phyloP scores from a whole-genome alignment of 2,113 vertebrate genomes.

The Pristiophorus japonicus region DNA sequence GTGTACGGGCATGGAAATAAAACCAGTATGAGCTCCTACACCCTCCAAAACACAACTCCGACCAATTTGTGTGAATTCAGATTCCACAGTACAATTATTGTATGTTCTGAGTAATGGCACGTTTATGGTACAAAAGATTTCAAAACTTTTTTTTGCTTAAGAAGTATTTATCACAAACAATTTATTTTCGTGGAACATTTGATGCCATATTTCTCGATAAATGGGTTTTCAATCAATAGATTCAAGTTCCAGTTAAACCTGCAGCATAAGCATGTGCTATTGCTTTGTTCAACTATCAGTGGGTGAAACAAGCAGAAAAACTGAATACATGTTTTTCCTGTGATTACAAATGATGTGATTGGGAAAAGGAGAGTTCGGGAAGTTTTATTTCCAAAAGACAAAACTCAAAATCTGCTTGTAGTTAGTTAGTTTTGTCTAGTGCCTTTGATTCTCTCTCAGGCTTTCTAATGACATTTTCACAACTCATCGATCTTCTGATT shows the following conservation, averaged over 20 bases:
- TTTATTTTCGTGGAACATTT: background rate
- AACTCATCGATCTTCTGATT: background rate
- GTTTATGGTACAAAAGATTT: background rate
- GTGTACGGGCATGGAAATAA: background rate
- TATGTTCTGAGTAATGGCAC: background rate
- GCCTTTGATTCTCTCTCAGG: background rate
- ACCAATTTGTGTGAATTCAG: background rate
- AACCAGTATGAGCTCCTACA: background rate
- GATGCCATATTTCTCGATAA: background rate
- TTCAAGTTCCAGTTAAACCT: background rate
- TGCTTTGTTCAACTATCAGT: no score
- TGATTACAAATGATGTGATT: background rate
- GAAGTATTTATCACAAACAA: no score
- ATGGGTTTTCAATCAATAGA: background rate
- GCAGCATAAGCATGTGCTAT: no score
- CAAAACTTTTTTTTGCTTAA: background rate
- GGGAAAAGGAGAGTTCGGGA: background rate
- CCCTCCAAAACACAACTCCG: background rate
- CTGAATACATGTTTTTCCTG: background rate
- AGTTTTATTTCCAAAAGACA: background rate
- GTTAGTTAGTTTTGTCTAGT: background rate
- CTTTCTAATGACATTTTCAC: background rate
- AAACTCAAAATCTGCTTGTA: background rate
- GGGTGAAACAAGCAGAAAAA: no score
- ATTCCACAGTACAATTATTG: background rate